Conservation (phyloP, 2,888 invertebrate species). For the Agrilus cyanescens region DNA sequence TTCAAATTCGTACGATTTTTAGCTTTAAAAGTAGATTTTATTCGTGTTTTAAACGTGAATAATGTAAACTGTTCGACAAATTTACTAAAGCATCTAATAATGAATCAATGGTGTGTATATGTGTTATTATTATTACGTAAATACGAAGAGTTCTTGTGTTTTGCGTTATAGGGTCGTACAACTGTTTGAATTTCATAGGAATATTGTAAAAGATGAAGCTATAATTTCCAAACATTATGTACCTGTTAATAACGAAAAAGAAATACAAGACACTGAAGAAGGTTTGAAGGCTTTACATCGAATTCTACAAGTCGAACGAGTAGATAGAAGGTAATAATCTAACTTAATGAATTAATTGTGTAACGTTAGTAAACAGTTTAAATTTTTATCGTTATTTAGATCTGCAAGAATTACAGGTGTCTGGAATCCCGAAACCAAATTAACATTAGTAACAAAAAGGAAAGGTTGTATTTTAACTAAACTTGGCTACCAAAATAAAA, state of each 20-base stretch:
- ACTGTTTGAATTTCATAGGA: slow-evolving; percentile 24
- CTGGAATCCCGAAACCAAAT: slow-evolving; percentile 22
- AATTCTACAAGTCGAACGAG: slow-evolving; percentile 20
- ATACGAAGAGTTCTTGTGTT: slow-evolving; percentile 1
- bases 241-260: slow-evolving; percentile 11
- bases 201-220: slow-evolving; percentile 23
- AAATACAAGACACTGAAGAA: slow-evolving; percentile 13
- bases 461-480: slow-evolving; percentile 21
- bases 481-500: slow-evolving; percentile 28
- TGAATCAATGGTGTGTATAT: no score
- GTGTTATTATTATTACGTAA: no score
- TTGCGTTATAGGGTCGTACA: slow-evolving; percentile 22
- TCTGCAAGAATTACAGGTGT: slow-evolving; percentile 24
- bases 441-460: slow-evolving; percentile 23
- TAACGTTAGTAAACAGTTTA: no score
- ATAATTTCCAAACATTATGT: slow-evolving; percentile 23
- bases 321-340: slow-evolving; percentile 24
- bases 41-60: no score
- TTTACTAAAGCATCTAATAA: no score
- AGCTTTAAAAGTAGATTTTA: no score
- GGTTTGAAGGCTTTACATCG: slow-evolving; percentile 17
- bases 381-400: slow-evolving; percentile 14
- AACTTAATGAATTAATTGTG: no score
- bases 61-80: no score
- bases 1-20: no score